Conservation (phyloP, 1,140 invertebrate genomes). For the Delia radicum region DNA sequence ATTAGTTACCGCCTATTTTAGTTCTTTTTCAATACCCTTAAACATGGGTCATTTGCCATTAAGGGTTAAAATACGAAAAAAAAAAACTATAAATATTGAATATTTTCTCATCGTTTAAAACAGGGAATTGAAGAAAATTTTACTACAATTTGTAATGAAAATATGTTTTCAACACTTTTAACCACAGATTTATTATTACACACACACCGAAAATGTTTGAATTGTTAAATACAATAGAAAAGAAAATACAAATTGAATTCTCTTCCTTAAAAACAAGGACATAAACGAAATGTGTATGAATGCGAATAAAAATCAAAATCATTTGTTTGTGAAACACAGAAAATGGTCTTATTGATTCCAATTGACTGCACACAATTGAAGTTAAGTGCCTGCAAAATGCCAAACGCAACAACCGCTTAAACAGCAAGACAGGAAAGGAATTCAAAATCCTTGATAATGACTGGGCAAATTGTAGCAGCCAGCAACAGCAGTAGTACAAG, state of each 20-base stretch:
- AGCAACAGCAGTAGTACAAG: too few species aligned
- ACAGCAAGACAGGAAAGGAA: too few species aligned
- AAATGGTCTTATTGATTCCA: slow-evolving; percentile 51
- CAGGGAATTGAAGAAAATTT: background rate
- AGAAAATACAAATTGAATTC: background rate
- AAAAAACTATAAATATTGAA: background rate
- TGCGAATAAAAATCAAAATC: background rate
- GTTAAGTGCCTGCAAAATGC: slow-evolving; percentile 48
- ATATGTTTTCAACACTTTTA: background rate
- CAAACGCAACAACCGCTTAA: background rate
- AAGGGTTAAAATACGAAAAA: background rate
- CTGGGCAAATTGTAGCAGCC: background rate
- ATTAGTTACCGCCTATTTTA: background rate
- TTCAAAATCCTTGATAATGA: too few species aligned
- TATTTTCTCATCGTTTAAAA: background rate
- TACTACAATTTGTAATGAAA: background rate
- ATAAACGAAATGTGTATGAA: background rate
- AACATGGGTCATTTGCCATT: background rate
- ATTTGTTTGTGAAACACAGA: slow-evolving; percentile 18
- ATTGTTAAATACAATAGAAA: background rate
- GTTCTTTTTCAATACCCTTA: background rate
- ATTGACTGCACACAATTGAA: slow-evolving; percentile 54
- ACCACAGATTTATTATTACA: background rate
- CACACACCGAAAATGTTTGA: background rate
- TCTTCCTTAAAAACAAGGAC: background rate